Conservation (phyloP, 2,888 invertebrate species). For the Zele albiditarsus region DNA sequence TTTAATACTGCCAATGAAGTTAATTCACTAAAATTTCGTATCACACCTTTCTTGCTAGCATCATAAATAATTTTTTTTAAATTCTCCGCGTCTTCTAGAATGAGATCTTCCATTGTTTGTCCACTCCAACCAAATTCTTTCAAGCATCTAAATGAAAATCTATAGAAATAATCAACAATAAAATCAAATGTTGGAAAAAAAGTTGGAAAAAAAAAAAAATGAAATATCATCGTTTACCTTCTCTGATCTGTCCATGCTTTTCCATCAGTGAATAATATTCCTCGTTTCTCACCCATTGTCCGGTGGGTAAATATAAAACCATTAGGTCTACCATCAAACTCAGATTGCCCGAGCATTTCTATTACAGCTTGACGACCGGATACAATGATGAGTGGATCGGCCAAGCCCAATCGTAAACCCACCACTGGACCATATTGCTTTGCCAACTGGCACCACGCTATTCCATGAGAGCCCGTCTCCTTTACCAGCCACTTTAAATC, state of each 20-base stretch:
- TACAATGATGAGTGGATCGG: conserved; percentile 77
- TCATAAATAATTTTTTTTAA: conserved; percentile 74
- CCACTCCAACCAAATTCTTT: conserved; percentile 80
- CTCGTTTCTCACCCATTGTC: conserved; percentile 78
- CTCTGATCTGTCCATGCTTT: conserved; percentile 80
- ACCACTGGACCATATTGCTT: conserved; percentile 79
- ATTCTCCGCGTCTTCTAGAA: conserved; percentile 76
- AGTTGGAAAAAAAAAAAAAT: conserved; percentile 6
- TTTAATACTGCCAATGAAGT: conserved; percentile 76
- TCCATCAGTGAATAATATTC: conserved; percentile 83
- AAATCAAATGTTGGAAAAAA: conserved; percentile 15
- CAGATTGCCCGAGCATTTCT: conserved; percentile 77
- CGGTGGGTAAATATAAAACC: conserved; percentile 79
- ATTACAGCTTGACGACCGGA: conserved; percentile 79
- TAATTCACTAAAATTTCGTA: conserved; percentile 73
- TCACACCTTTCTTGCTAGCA: conserved; percentile 66
- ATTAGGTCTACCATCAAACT: conserved; percentile 82
- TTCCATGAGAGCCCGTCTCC: conserved; percentile 75
- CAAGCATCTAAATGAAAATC: conserved; percentile 79
- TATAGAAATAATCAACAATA: conserved; percentile 41
- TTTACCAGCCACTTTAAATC: conserved; percentile 69
- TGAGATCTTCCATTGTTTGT: conserved; percentile 78
- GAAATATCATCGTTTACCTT: conserved; percentile 59
- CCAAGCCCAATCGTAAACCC: conserved; percentile 77
- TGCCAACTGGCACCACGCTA: conserved; percentile 77